A percentile compares a stretch with the other conserved stretches of the same genome.
phyloP scores from a whole-genome alignment of 2,113 vertebrate species.

The Emydocephalus ijimae region DNA sequence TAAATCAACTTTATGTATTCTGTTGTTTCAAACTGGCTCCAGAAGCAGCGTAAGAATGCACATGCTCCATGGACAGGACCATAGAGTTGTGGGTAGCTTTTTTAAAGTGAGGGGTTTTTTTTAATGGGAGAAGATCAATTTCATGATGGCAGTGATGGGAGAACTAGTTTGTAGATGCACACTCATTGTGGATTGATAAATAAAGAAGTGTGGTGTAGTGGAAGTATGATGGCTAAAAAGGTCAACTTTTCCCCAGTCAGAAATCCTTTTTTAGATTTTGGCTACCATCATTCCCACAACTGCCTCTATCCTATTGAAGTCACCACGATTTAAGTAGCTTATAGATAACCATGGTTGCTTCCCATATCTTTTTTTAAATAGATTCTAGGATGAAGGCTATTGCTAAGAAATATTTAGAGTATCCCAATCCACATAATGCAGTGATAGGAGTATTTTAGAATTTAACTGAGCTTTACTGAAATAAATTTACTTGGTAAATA shows the following conservation, averaged over 20 bases:
- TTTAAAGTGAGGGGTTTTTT: background rate
- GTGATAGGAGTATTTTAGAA: background rate
- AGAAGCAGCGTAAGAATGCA: background rate
- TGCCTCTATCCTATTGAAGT: background rate
- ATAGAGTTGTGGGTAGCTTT: constrained; percentile 22
- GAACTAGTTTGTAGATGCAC: background rate
- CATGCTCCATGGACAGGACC: constrained; percentile 5
- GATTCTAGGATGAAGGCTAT: fast-evolving
- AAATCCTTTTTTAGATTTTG: background rate
- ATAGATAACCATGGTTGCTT: background rate
- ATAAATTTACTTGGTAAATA: background rate
- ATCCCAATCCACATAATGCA: background rate
- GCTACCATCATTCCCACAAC: background rate
- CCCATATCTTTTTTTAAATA: background rate
- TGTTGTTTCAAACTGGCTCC: constrained; percentile 13
- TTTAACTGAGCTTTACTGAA: background rate
- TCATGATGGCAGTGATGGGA: background rate
- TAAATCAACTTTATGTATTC: constrained; percentile 10
- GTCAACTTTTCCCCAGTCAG: fast-evolving
- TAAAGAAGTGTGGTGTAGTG: background rate
- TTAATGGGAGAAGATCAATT: background rate
- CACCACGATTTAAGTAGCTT: background rate
- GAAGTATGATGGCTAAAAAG: background rate
- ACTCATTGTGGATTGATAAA: background rate
- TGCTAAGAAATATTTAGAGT: background rate